phyloP scores from a whole-genome alignment of 1,140 invertebrate species.

The Campoletis sonorensis region DNA sequence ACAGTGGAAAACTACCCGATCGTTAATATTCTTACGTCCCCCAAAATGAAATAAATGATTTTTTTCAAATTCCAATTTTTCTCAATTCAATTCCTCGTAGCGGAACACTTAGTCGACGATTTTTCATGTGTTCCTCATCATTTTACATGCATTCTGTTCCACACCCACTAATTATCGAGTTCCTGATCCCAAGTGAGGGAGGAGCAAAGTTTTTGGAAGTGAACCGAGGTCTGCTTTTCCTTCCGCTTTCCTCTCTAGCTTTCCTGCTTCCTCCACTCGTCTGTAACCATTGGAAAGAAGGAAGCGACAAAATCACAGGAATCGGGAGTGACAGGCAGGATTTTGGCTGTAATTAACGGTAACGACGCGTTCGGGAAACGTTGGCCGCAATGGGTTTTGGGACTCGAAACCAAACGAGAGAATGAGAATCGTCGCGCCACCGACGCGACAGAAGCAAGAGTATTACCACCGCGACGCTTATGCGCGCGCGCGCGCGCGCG shows the following conservation, averaged over 20 bases:
- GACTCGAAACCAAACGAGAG: background rate
- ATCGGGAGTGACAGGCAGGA: constrained; percentile 30
- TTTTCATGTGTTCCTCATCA: constrained; percentile 16
- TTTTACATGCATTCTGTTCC: background rate
- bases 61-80: too few relatives aligned
- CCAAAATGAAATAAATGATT: too few relatives aligned
- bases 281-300: background rate
- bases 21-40: too few relatives aligned
- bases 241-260: background rate
- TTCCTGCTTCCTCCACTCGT: background rate
- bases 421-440: constrained; percentile 13
- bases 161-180: constrained; percentile 21
- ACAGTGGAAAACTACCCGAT: too few relatives aligned
- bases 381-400: constrained; percentile 23
- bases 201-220: background rate
- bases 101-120: background rate
- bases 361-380: constrained; percentile 48
- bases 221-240: too few relatives aligned
- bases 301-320: background rate
- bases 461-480: constrained; percentile 10
- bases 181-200: background rate
- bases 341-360: constrained; percentile 49
- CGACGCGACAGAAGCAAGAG: constrained; percentile 16
- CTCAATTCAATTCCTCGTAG: background rate
- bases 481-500: constrained; percentile 24